Conservation (phyloP, 2,888 invertebrate genomes). For the Macropis europaea region DNA sequence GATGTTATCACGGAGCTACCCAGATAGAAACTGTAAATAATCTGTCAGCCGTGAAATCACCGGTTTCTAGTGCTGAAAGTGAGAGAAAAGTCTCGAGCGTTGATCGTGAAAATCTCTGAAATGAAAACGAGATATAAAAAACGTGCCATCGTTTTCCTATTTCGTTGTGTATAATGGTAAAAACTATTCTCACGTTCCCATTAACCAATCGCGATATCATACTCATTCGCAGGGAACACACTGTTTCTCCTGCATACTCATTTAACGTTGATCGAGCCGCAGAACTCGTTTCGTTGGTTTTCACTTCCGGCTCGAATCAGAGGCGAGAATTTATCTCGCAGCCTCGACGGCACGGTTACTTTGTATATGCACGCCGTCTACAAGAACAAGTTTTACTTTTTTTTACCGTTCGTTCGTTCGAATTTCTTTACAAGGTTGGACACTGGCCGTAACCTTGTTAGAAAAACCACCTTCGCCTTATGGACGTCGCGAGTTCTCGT, state of each 20-base stretch:
- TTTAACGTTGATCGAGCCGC: neutral
- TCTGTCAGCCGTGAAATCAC: too few relatives aligned
- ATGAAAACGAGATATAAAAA: neutral
- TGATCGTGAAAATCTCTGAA: neutral
- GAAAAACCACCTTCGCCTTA: neutral
- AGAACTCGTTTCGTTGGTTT: slow-evolving; percentile 42
- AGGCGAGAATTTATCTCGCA: slow-evolving; percentile 5
- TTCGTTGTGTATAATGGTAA: slow-evolving; percentile 5
- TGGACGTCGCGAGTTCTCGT: neutral
- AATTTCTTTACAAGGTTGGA: neutral
- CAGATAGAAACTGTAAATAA: too few relatives aligned
- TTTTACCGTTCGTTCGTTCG: too few relatives aligned
- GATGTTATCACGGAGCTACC: too few relatives aligned
- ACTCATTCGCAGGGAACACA: slow-evolving; percentile 10
- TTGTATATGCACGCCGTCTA: neutral
- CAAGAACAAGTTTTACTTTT: neutral
- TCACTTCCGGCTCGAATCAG: slow-evolving; percentile 35
- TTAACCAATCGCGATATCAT: slow-evolving; percentile 14
- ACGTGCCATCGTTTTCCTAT: neutral
- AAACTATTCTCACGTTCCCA: slow-evolving; percentile 34
- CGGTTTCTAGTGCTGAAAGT: neutral
- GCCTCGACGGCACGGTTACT: neutral
- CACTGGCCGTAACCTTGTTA: neutral
- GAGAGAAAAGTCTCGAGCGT: neutral
- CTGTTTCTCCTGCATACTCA: neutral